Evolutionary conservation across 53 echinoderm and acorn worm species (phyloP).

Genomic region (Astropecten irregularis): DNA sequence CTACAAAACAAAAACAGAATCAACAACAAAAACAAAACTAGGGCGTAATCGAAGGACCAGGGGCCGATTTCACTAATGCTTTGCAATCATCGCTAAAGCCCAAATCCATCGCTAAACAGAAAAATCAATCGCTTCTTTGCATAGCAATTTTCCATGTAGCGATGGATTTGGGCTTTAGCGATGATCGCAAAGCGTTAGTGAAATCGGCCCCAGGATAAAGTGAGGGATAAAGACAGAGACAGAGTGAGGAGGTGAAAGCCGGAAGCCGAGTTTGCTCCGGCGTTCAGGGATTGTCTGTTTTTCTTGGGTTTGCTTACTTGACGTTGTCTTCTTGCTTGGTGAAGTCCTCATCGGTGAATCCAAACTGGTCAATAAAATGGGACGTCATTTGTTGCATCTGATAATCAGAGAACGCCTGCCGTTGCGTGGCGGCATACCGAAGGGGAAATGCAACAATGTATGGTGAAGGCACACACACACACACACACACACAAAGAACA

Average conservation of each 20-base stretch:
- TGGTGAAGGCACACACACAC: constrained; percentile 65
- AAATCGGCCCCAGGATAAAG: neutral
- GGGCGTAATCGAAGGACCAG: no score
- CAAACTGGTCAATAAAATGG: constrained; percentile 99
- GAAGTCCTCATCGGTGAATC: constrained; percentile 99
- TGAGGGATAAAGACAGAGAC: neutral
- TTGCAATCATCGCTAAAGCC: no score
- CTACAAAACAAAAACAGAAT: no score
- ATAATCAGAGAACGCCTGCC: constrained; percentile 99
- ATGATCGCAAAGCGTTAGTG: no score
- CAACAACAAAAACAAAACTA: no score
- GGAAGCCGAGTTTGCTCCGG: neutral
- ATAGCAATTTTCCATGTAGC: no score
- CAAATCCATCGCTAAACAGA: no score
- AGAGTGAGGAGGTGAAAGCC: neutral
- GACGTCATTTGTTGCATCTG: constrained; percentile 99
- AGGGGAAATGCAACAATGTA: constrained; percentile 77
- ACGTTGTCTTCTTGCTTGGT: constrained; percentile 98
- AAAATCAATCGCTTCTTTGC: no score
- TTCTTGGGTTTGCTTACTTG: constrained; percentile 96
- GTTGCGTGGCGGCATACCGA: constrained; percentile 69
- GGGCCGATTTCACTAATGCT: no score
- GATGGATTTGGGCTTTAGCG: no score
- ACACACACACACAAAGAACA: constrained; percentile 34
- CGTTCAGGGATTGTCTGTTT: neutral